phyloP scores from a whole-genome alignment of 2,888 invertebrate species.

The Tortricodes alternella region DNA sequence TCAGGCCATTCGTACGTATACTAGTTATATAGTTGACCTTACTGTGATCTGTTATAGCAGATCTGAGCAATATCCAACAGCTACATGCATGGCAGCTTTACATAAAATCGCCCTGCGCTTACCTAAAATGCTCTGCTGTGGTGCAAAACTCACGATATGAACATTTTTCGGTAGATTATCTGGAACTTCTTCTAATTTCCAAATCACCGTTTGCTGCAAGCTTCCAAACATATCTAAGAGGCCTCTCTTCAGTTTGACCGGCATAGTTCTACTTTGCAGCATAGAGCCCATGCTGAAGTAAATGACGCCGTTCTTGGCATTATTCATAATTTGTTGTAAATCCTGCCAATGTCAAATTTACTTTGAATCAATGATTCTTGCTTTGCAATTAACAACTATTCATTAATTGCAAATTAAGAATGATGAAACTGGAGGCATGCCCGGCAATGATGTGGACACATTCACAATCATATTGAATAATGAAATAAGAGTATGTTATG shows the following conservation, averaged over 20 bases:
- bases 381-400: no score
- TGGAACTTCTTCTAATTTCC: conserved; percentile 68
- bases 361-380: no score
- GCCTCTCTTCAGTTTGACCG: conserved; percentile 48
- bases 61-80: neutral
- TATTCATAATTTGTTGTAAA: conserved; percentile 63
- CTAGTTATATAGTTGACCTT: neutral
- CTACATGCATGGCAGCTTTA: no score
- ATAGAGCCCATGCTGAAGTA: conserved; percentile 78
- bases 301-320: conserved; percentile 67
- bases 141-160: conserved; percentile 66
- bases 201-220: conserved; percentile 73
- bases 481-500: no score
- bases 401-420: no score
- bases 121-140: conserved; percentile 53
- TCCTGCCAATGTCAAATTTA: no score
- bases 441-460: no score
- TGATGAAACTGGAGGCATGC: no score
- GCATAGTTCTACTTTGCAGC: conserved; percentile 57
- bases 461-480: no score
- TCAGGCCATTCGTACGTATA: no score
- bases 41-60: neutral
- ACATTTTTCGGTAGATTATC: conserved; percentile 64
- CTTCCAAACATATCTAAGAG: conserved; percentile 61
- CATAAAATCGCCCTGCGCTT: neutral